Evolutionary conservation across 2,888 invertebrate species (phyloP), one percentile per base, ranked within the genome.

Genomic region (Nebria salina): DNA sequence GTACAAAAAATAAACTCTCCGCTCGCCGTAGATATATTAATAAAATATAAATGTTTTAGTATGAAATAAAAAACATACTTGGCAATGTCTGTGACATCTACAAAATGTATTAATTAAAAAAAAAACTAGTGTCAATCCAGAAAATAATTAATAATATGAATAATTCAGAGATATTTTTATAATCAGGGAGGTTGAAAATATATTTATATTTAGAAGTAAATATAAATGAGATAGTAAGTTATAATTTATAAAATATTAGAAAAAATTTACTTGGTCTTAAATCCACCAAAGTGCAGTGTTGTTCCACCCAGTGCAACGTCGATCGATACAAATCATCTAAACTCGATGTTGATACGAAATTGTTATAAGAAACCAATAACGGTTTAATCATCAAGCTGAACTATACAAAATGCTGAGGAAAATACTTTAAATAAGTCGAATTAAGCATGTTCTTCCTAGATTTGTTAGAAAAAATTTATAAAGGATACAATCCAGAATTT

Each of bases 401-500:
- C 97, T 98, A 91, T 86, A 86, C 11, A 75, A 81, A 80, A 20
- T 1, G 88, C 89, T 90, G 90, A 92, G 91, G 85, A 83, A 73
- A 80, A 76, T 82, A 82, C 43, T 65, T 20, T 8, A 41, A 72
- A 43, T 8, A 25, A 41, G 11, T n/a, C 11, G 25, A 85, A 15
- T 77, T 83, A 80, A 34, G 20, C 20, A 34, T 34, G 34, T 5
- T 34, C 34, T 34, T 34, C 5, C 34, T 34, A 4, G 2, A 34
- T 78, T 34, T 15, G 13, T 65, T 26, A 25, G 80, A 20, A 82
- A 92, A 93, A n/a, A n/a, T n/a, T n/a, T n/a, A n/a, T n/a, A n/a
- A n/a, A 94, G 94, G 93, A 94, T 97, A 98, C 98, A 91, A 98
- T 97, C 97, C 98, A 98, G 90, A 98, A 98, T 90, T 97, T 98